Evolutionary conservation across 1,140 invertebrate genomes (phyloP), one percentile per base, ranked within the genome.

Genomic region (Aphelenchoides besseyi): DNA sequence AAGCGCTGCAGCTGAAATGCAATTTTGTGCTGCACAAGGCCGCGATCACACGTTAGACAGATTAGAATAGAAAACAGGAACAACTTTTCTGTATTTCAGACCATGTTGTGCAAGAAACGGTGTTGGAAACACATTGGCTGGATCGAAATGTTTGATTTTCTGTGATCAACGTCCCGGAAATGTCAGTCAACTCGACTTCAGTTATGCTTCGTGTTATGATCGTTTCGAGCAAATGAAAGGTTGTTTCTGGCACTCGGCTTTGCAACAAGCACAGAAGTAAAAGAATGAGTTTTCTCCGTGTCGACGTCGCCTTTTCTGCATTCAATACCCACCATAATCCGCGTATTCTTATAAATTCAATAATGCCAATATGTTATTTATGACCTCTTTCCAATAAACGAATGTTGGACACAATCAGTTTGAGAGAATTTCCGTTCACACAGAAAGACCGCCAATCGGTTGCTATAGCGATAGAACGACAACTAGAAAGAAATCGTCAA

Each of bases 41-140:
- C 73, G 67, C 9, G 68, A 76, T 53, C 75, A 76, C 66, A n/a
- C n/a, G n/a, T n/a, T n/a, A n/a, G n/a, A n/a, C n/a, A n/a, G n/a
- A n/a, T n/a, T n/a, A n/a, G n/a, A n/a, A n/a, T n/a, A n/a, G n/a
- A n/a, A n/a, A n/a, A n/a, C n/a, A n/a, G n/a, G n/a, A n/a, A n/a
- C n/a, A n/a, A n/a, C n/a, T n/a, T n/a, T n/a, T n/a, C n/a, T n/a
- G n/a, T n/a, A n/a, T n/a, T n/a, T n/a, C n/a, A n/a, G n/a, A n/a
- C n/a, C n/a, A n/a, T 83, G 82, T 52, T 83, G 82, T 55, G 71
- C 66, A 26, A 63, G 82, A 35, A 84, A 84, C 55, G 82, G 80
- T 33, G 79, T 82, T 8, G 71, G 70, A 0, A 72, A 73, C 1
- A 83, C 82, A 16, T 36, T 84, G 26, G 78, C 82, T 23, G 82